Evolutionary conservation across 2,888 invertebrate genomes (phyloP).

Genomic region (Hetaerina titia): DNA sequence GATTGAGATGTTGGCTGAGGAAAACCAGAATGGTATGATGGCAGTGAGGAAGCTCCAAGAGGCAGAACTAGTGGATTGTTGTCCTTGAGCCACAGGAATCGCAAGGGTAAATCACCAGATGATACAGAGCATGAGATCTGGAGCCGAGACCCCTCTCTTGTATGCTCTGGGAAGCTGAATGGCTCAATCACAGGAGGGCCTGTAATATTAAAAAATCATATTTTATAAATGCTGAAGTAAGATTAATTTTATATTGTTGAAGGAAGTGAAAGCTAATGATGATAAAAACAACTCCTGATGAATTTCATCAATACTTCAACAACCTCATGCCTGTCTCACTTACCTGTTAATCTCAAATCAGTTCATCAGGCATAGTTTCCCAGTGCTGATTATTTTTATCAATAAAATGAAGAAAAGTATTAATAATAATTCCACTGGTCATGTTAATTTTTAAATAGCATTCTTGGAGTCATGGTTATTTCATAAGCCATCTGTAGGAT

Average conservation of each 20-base stretch:
- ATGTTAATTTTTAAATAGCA: too few species aligned
- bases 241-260: too few species aligned
- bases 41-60: slow-evolving; percentile 64
- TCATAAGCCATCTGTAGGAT: too few species aligned
- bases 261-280: not conserved
- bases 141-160: slow-evolving; percentile 82
- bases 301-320: too few species aligned
- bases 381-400: too few species aligned
- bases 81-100: slow-evolving; percentile 83
- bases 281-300: not conserved
- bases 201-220: slow-evolving; percentile 74
- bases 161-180: slow-evolving; percentile 83
- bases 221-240: not conserved
- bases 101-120: slow-evolving; percentile 83
- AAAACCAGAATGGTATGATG: slow-evolving; percentile 68
- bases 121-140: slow-evolving; percentile 82
- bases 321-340: not conserved
- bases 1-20: slow-evolving; percentile 74
- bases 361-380: too few species aligned
- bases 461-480: too few species aligned
- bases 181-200: slow-evolving; percentile 84
- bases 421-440: too few species aligned
- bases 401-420: too few species aligned
- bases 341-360: not conserved
- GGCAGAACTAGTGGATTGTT: slow-evolving; percentile 74